Evolutionary conservation across 2,888 invertebrate genomes (phyloP), one percentile per base, ranked within the genome.

Genomic region (Torymus texanus): DNA sequence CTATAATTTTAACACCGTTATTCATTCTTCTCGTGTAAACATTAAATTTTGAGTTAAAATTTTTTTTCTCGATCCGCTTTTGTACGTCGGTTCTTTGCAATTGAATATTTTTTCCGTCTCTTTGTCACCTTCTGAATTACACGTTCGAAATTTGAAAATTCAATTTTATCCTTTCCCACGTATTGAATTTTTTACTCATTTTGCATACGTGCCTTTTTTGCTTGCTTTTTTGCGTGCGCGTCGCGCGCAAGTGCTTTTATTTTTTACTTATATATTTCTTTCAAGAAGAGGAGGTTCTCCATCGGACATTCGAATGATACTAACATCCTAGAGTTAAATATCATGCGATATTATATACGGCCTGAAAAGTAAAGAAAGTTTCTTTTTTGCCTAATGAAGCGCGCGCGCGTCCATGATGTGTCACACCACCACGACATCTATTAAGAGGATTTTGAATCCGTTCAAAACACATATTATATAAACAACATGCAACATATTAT

Each of bases 401-500:
- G 78, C 79, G 76, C 80, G 82, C 81, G 82, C 82, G 80, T 83
- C 84, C 83, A 86, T 84, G 84, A 83, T 84, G 86, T 86, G 85
- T 88, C 87, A 87, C 86, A 87, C 86, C 76, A 78, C 77, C 81
- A 88, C 86, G 88, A 89, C 87, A 88, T 88, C 85, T 84, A 88
- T 87, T 75, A 67, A 75, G 66, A 87, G 88, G 88, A 88, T 89
- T 88, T 88, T 87, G 84, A 88, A 88, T 88, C 88, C 87, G 85
- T 88, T 79, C 71, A 71, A 88, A 89, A 90, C 89, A 90, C 90
- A 88, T 88, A 89, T 87, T 88, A 90, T 88, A 88, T 88, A 87
- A 90, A 89, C 88, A 90, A 90, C 89, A 90, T 89, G 88, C 88
- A 90, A 90, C 89, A 90, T 88, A 88, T 89, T 89, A 89, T 85